Percentiles rank a stretch among this genome's conserved stretches.
These are phyloP conservation scores for Amphipoea oculea DNA, from an alignment of 2,888 invertebrate species.

Conservation along the genomic window DNA sequence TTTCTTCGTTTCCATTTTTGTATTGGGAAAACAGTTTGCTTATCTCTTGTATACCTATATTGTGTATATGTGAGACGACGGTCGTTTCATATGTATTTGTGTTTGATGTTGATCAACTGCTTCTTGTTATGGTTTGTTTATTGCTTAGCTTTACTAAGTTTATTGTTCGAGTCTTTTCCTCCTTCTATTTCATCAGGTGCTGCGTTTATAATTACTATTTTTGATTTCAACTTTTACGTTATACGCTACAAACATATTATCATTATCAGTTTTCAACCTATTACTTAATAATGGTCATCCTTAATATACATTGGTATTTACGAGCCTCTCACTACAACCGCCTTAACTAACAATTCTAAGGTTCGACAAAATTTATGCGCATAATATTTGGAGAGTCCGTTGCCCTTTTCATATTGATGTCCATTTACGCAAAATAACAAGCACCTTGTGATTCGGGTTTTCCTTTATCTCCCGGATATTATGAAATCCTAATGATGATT, in stretches of 20 bases:
- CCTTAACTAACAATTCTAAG: conserved; percentile 8
- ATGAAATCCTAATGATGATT: neutral
- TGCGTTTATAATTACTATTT: neutral
- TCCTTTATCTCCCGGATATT: conserved; percentile 32
- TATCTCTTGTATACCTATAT: conserved; percentile 4
- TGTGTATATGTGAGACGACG: neutral
- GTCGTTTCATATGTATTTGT: neutral
- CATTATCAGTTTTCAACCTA: neutral
- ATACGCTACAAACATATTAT: neutral
- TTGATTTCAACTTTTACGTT: neutral
- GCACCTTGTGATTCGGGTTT: conserved; percentile 22
- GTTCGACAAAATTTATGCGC: conserved; percentile 51
- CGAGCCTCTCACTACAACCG: conserved; percentile 20
- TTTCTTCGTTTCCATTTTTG: conserved; percentile 45
- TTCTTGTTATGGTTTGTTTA: neutral
- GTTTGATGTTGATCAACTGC: neutral
- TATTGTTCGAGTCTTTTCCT: neutral
- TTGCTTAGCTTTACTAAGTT: neutral
- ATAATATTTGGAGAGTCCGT: conserved; percentile 49
- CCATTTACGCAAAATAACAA: conserved; percentile 25
- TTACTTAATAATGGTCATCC: neutral
- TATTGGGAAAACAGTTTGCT: conserved; percentile 26
- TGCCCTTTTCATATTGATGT: conserved; percentile 46
- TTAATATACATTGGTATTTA: conserved; percentile 10
- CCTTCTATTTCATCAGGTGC: neutral